Conservation (phyloP, 1,140 invertebrate species). For the Chironomus striatipennis region DNA sequence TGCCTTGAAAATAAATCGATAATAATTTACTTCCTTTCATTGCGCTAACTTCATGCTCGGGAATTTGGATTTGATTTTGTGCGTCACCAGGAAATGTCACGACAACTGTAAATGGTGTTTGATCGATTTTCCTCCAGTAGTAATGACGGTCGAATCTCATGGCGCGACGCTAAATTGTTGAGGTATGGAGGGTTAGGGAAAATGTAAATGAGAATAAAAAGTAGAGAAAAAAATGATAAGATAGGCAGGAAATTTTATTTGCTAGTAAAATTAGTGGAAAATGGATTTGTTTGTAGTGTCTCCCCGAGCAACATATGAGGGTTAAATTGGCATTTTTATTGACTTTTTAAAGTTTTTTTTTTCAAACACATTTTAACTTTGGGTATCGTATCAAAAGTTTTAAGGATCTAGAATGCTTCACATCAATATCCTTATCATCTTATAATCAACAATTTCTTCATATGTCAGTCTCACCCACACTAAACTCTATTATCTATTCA, state of each 20-base stretch:
- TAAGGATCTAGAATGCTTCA: too few relatives aligned
- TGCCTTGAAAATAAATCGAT: not conserved
- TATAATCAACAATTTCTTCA: too few relatives aligned
- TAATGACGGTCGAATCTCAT: constrained; percentile 54
- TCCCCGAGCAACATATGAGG: too few relatives aligned
- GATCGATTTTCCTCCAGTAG: constrained; percentile 52
- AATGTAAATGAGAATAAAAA: too few relatives aligned
- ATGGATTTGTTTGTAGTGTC: too few relatives aligned
- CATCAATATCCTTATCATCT: too few relatives aligned
- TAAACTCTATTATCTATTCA: not conserved
- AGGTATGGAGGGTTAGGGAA: too few relatives aligned
- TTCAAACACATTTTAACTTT: too few relatives aligned
- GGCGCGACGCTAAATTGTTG: constrained; percentile 44
- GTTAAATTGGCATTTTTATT: too few relatives aligned
- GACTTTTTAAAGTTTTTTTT: too few relatives aligned
- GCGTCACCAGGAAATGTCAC: constrained; percentile 51
- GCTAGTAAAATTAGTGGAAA: too few relatives aligned
- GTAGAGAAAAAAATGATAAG: not conserved
- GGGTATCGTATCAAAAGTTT: too few relatives aligned
- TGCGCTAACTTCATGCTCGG: not conserved
- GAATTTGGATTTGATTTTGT: not conserved
- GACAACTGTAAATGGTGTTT: constrained; percentile 64
- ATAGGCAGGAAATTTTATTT: not conserved
- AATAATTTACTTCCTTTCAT: not conserved
- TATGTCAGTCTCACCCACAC: not conserved